Conservation (phyloP, 1,140 invertebrate species). For the Catajapyx aquilonaris region DNA sequence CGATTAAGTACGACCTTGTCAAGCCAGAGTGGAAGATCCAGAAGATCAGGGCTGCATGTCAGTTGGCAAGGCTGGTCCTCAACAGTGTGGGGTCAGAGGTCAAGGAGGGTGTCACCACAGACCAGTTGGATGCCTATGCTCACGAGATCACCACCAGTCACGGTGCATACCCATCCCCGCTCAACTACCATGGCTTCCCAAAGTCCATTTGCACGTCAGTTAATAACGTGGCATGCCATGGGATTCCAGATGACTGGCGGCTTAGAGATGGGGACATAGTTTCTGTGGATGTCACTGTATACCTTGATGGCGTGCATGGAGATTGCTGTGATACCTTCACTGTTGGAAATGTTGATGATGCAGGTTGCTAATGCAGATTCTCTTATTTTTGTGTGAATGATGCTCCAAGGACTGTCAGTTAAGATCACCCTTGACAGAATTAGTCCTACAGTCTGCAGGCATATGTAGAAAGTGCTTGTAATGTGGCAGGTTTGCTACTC, state of each 20-base stretch:
- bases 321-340: constrained; percentile 76
- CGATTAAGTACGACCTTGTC: no score
- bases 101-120: constrained; percentile 66
- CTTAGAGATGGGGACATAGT: constrained; percentile 71
- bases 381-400: no score
- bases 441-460: no score
- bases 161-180: constrained; percentile 74
- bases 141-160: constrained; percentile 43
- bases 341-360: constrained; percentile 57
- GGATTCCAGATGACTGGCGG: constrained; percentile 69
- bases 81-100: background rate
- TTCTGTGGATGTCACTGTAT: constrained; percentile 82
- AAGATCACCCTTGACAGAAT: no score
- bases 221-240: constrained; percentile 87
- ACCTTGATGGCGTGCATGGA: constrained; percentile 66
- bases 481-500: no score
- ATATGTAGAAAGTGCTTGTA: no score
- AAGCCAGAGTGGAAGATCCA: background rate
- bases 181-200: constrained; percentile 67
- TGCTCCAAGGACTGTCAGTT: no score
- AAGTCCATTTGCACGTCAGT: constrained; percentile 90
- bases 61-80: background rate
- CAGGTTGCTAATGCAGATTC: no score
- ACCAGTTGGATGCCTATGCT: constrained; percentile 57
- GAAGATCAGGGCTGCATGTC: background rate